Evolutionary conservation across 2,888 invertebrate genomes (phyloP), one percentile per base, ranked within the genome.

Genomic region (Panopea generosa): DNA sequence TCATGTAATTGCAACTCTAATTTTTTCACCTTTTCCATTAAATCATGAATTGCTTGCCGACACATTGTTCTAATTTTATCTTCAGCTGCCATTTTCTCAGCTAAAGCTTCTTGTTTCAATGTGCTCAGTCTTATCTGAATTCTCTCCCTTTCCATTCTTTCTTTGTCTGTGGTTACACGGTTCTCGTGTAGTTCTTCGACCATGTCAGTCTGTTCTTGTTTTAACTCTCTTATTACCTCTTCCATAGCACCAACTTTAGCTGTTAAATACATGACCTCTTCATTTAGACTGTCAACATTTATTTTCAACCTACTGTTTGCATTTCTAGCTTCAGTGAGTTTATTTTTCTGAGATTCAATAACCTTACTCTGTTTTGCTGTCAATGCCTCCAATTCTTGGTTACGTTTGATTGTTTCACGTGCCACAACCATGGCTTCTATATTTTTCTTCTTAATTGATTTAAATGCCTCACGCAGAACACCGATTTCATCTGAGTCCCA

Each of bases 401-500:
- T 85, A 43, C 86, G 69, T 57, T 81, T 76, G n/a, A 82, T 80
- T 2, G 82, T 76, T 67, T 89, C 88, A 43, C 76, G 55, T 9
- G 86, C 75, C 50, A 78, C 77, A 1, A 86, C 89, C 61, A 83
- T 85, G 1, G 89, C 79, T 68, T 86, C 84, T 4, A 77, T 76
- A 49, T 87, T 89, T 66, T 90, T 78, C 63, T 84, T 84, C 76
- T 87, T 89, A 7, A 90, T 84, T 9, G 86, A 71, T 70, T 85
- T 89, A 65, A 86, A 89, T 14, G 89, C 89, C 26, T 86, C 83
- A 4, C 91, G 80, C 0, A 91, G 71, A 7, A 89, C 85, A 9
- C 76, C 72, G 0, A 91, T 77, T 77, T 91, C 91, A 29, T 86
- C 83, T 0, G 87, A 71, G 63, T 87, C 84, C 91, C 91, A 91